A percentile compares a stretch with the other conserved stretches of the same genome.
Evolutionary conservation across 1,140 invertebrate species (phyloP).

Genomic region (Phocides pigmalion): DNA sequence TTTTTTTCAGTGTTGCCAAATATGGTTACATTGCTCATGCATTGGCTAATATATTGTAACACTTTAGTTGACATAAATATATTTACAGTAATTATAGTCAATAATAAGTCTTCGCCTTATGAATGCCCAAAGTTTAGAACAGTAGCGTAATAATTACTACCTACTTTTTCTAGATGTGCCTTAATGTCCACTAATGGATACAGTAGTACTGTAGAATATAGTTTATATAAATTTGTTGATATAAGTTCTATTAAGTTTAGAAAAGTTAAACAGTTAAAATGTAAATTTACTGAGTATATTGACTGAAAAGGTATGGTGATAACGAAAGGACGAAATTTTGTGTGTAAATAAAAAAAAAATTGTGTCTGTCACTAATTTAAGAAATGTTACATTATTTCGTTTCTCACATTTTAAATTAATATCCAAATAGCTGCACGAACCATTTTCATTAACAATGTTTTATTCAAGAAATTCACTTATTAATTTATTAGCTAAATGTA

Average conservation of each 20-base stretch:
- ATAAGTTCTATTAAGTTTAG: constrained; percentile 1
- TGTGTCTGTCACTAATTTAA: too few species aligned
- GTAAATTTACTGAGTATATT: too few species aligned
- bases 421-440: too few species aligned
- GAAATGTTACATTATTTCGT: too few species aligned
- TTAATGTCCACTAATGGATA: constrained; percentile 16
- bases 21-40: neutral
- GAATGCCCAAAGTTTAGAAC: constrained; percentile 33
- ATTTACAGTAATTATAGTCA: constrained; percentile 2
- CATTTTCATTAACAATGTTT: too few species aligned
- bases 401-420: too few species aligned
- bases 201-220: constrained; percentile 9
- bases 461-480: too few species aligned
- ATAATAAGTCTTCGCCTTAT: constrained; percentile 23
- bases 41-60: neutral
- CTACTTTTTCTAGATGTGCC: constrained; percentile 36
- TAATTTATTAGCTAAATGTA: too few species aligned
- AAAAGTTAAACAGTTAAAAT: neutral
- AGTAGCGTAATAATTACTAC: constrained; percentile 33
- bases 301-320: too few species aligned
- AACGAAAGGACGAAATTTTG: too few species aligned
- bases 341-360: too few species aligned
- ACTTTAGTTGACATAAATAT: neutral
- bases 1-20: neutral
- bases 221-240: constrained; percentile 17